Evolutionary conservation across 2,113 vertebrate genomes (phyloP).

Genomic region (Rhynchomys soricoides): DNA sequence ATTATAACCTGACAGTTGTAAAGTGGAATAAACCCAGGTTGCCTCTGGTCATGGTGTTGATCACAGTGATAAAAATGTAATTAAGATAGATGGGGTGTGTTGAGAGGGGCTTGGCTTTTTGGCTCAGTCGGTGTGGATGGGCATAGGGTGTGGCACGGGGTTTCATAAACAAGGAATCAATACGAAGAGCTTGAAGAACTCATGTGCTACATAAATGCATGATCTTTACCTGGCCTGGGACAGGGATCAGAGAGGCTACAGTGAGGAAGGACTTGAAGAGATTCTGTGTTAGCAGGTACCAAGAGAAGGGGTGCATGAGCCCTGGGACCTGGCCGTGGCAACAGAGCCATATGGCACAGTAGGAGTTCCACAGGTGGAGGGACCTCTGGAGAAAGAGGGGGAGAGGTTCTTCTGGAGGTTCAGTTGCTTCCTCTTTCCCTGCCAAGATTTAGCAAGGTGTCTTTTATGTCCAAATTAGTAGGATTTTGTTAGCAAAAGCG

Average conservation of each 20-base stretch:
- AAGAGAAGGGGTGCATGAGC: not conserved
- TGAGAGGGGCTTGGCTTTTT: not conserved
- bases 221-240: not conserved
- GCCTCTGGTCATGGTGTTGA: not conserved
- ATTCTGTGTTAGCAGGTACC: too few species aligned
- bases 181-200: not conserved
- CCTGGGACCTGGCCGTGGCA: not conserved
- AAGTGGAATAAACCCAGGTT: not conserved
- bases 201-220: not conserved
- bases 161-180: not conserved
- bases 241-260: not conserved
- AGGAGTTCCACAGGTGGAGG: not conserved
- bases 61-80: not conserved
- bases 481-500: not conserved
- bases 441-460: not conserved
- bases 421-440: not conserved
- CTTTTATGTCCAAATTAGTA: not conserved
- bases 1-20: not conserved
- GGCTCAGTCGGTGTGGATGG: not conserved
- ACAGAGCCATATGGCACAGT: not conserved
- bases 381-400: not conserved
- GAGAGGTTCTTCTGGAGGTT: not conserved
- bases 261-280: not conserved
- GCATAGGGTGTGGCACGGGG: too few species aligned
- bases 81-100: not conserved